Evolutionary conservation across 2,113 vertebrate species (phyloP).

Genomic region (Camelus dromedarius): DNA sequence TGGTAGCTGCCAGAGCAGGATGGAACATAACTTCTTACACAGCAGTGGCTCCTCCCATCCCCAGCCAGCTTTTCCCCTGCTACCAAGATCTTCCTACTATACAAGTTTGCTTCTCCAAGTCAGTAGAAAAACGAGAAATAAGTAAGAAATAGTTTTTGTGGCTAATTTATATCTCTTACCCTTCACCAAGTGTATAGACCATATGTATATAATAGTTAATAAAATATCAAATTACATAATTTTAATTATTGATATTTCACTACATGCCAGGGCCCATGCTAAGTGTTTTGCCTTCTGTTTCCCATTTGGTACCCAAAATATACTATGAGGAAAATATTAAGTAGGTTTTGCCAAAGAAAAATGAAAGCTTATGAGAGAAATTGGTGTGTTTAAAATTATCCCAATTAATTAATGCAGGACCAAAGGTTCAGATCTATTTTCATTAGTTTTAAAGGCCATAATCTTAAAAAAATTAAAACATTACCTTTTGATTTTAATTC

Average conservation of each 20-base stretch:
- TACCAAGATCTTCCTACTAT: not conserved
- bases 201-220: not conserved
- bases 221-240: not conserved
- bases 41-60: not conserved
- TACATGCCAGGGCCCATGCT: not conserved
- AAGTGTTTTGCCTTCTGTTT: not conserved
- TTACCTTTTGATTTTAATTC: not conserved
- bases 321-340: not conserved
- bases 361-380: not conserved
- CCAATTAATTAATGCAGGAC: not conserved
- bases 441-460: not conserved
- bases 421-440: not conserved
- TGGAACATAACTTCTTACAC: not conserved
- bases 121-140: not conserved
- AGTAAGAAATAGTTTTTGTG: not conserved
- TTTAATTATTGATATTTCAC: not conserved
- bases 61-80: not conserved
- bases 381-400: not conserved
- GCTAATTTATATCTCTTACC: not conserved
- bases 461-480: not conserved
- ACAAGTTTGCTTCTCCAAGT: not conserved
- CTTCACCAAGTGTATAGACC: not conserved
- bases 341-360: not conserved
- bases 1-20: not conserved
- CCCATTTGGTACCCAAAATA: not conserved